These are phyloP conservation scores for Poeciliopsis infans DNA, from an alignment of 2,797 vertebrate species.

Conservation along the genomic window DNA sequence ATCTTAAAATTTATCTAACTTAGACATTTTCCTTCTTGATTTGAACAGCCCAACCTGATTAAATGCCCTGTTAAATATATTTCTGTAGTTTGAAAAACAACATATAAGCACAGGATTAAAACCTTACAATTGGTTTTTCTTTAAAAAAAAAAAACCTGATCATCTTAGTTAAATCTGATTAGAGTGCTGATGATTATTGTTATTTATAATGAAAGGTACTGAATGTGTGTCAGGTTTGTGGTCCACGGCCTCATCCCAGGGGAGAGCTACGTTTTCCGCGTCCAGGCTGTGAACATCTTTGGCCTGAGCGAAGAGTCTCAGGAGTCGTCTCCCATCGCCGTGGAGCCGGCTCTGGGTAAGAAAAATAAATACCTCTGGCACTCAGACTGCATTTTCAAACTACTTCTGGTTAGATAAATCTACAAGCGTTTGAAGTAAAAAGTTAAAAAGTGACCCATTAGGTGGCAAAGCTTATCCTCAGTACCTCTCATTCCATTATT, in stretches of 20 bases:
- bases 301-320: constrained; percentile 94
- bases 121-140: neutral
- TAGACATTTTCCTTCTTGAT: neutral
- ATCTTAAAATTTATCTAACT: neutral
- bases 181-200: neutral
- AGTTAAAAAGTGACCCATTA: neutral
- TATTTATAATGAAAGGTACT: neutral
- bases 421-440: neutral
- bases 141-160: neutral
- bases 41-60: neutral
- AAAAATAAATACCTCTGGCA: too few species aligned
- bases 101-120: neutral
- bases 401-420: neutral
- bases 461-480: neutral
- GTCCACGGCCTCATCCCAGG: constrained; percentile 90
- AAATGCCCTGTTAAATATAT: neutral
- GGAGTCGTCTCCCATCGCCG: constrained; percentile 88
- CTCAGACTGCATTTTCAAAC: too few species aligned
- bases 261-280: constrained; percentile 91
- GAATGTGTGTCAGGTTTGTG: constrained; percentile 85
- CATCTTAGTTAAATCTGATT: neutral
- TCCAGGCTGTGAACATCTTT: constrained; percentile 90
- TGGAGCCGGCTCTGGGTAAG: constrained; percentile 91
- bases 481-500: constrained; percentile 41
- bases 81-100: neutral